Percentiles rank a stretch among this genome's conserved stretches.
Conservation (phyloP, 2,797 vertebrate genomes). For the Decapterus maruadsi region DNA sequence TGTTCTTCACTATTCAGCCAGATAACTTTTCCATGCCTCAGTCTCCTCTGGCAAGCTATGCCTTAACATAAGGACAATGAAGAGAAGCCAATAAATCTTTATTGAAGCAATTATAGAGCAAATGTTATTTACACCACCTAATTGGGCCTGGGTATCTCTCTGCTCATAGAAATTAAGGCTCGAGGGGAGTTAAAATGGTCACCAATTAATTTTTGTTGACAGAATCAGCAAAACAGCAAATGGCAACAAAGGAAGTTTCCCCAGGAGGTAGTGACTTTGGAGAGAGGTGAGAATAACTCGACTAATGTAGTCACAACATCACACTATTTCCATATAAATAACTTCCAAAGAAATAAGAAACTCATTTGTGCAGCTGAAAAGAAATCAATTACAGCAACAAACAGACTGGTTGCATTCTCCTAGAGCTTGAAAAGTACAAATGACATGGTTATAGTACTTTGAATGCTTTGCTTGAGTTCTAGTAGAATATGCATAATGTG, state of each 20-base stretch:
- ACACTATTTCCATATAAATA: slow-evolving; percentile 84
- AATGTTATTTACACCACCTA: slow-evolving; percentile 85
- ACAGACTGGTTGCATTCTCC: slow-evolving; percentile 62
- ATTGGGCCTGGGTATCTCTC: slow-evolving; percentile 77
- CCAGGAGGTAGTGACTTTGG: slow-evolving; percentile 76
- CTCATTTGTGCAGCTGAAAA: slow-evolving; percentile 80
- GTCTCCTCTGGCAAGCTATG: slow-evolving; percentile 66
- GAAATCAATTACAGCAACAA: slow-evolving; percentile 83
- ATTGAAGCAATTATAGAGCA: slow-evolving; percentile 85
- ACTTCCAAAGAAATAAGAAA: slow-evolving; percentile 83
- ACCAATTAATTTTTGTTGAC: slow-evolving; percentile 85
- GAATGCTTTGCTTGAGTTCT: slow-evolving; percentile 67
- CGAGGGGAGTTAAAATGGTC: slow-evolving; percentile 82
- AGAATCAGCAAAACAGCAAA: slow-evolving; percentile 82
- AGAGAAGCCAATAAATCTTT: slow-evolving; percentile 81
- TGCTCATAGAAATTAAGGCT: slow-evolving; percentile 76
- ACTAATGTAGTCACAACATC: slow-evolving; percentile 77
- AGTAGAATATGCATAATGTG: slow-evolving; percentile 75
- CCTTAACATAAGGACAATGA: slow-evolving; percentile 81
- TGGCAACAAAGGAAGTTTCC: slow-evolving; percentile 78
- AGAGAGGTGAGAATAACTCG: slow-evolving; percentile 79
- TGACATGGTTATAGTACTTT: slow-evolving; percentile 67
- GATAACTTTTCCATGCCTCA: slow-evolving; percentile 55
- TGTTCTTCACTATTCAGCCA: slow-evolving; percentile 19
- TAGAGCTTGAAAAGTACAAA: slow-evolving; percentile 69